A percentile compares a stretch with the other conserved stretches of the same genome.
Evolutionary conservation across 2,797 vertebrate species (phyloP).

Genomic region (Caiman crocodilus): DNA sequence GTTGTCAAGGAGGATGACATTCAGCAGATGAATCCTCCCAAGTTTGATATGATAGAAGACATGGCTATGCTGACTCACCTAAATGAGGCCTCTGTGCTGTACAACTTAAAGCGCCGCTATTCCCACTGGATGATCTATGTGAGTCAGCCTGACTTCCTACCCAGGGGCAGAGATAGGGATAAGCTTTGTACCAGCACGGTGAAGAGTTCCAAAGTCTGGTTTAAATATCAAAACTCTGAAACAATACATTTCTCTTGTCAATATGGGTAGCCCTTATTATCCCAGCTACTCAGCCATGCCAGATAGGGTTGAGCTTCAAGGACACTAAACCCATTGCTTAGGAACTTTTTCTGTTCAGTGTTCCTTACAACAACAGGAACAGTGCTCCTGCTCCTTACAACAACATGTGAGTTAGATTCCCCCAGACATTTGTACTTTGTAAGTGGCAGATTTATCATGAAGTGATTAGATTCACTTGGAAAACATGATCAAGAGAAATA

Average conservation of each 20-base stretch:
- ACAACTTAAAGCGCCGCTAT: constrained; percentile 91
- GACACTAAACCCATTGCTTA: background rate
- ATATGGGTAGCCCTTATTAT: background rate
- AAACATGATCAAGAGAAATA: background rate
- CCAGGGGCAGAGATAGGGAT: too few species aligned
- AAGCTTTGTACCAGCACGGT: background rate
- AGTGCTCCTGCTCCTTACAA: too few species aligned
- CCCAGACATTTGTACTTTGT: background rate
- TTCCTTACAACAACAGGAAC: background rate
- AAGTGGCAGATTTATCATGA: background rate
- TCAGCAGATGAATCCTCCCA: constrained; percentile 92
- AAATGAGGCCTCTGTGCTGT: constrained; percentile 91
- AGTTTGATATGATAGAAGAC: constrained; percentile 95
- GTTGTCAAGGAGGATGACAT: constrained; percentile 87
- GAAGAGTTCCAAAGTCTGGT: background rate
- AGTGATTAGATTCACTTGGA: background rate
- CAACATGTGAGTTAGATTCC: background rate
- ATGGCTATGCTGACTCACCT: constrained; percentile 95
- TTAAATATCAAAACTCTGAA: background rate
- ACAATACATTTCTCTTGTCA: background rate
- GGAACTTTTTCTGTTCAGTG: background rate
- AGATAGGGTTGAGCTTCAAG: background rate
- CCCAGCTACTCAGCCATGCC: background rate
- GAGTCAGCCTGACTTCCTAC: constrained; percentile 40
- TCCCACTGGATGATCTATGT: constrained; percentile 97